Percentiles rank a stretch among this genome's conserved stretches.
These are phyloP conservation scores for Gallinago media DNA, from an alignment of 2,113 vertebrate genomes.

Conservation along the genomic window DNA sequence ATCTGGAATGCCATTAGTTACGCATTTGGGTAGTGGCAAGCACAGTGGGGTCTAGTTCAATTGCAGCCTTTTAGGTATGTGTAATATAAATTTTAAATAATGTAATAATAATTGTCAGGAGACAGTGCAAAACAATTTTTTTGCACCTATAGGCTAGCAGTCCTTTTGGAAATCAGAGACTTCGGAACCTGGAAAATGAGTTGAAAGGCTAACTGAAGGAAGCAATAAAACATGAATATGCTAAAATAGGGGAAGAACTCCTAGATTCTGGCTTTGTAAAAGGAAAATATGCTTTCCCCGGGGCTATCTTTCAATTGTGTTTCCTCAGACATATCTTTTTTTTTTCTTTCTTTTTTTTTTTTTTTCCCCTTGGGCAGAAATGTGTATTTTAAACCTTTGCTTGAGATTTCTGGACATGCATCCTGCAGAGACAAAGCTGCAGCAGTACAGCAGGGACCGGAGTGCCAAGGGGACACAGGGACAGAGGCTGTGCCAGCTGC, in stretches of 20 bases:
- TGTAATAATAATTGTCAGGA: not conserved
- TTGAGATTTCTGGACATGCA: not conserved
- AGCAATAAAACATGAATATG: not conserved
- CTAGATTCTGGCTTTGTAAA: not conserved
- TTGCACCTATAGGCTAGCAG: not conserved
- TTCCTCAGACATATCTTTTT: not conserved
- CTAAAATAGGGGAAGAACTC: not conserved
- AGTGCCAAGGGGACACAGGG: not conserved
- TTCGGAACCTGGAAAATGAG: not conserved
- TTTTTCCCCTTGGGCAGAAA: not conserved
- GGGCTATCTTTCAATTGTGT: not conserved
- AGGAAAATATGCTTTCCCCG: not conserved
- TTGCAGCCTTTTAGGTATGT: not conserved
- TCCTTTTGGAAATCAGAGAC: not conserved
- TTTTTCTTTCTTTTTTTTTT: not conserved
- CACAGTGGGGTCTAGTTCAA: not conserved
- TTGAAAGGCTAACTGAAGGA: conserved; percentile 13
- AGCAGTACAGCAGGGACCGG: not conserved
- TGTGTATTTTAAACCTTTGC: not conserved
- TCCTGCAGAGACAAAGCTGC: not conserved
- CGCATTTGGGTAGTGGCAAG: not conserved
- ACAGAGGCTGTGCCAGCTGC: not conserved
- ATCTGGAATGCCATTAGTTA: not conserved
- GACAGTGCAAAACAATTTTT: not conserved
- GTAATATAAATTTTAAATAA: conserved; percentile 31